Conservation (phyloP, 1,140 invertebrate species). For the Mizuhopecten yessoensis region DNA sequence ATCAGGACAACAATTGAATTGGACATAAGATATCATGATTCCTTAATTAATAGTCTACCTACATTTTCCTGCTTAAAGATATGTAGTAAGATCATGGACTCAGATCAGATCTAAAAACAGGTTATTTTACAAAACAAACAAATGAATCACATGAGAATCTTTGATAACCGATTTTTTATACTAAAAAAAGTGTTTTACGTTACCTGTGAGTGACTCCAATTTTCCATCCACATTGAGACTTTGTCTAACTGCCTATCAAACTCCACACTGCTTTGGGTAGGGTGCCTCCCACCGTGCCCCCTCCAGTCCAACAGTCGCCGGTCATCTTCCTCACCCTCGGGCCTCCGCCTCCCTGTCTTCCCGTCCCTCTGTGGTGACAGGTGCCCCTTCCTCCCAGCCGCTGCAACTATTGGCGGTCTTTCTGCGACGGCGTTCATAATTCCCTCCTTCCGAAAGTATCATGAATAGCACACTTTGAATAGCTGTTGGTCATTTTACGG, state of each 20-base stretch:
- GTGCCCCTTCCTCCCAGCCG: constrained; percentile 15
- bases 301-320: constrained; percentile 65
- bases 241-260: constrained; percentile 81
- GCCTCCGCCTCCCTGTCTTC: not conserved
- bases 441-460: constrained; percentile 24
- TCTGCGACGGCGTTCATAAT: not conserved
- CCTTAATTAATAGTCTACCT: no score
- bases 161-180: no score
- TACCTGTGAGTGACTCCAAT: constrained; percentile 79
- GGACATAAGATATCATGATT: no score
- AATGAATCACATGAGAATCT: no score
- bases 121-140: no score
- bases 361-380: constrained; percentile 12
- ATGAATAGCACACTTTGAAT: constrained; percentile 32
- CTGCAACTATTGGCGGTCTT: constrained; percentile 3
- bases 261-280: constrained; percentile 74
- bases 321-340: constrained; percentile 6
- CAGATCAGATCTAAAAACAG: no score
- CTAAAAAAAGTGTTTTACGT: constrained; percentile 60
- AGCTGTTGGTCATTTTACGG: constrained; percentile 27
- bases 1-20: no score
- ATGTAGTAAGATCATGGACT: no score
- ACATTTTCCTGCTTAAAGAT: no score
- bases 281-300: constrained; percentile 75
- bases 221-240: constrained; percentile 78